phyloP scores from a whole-genome alignment of 2,797 vertebrate genomes.

The Artibeus lituratus region DNA sequence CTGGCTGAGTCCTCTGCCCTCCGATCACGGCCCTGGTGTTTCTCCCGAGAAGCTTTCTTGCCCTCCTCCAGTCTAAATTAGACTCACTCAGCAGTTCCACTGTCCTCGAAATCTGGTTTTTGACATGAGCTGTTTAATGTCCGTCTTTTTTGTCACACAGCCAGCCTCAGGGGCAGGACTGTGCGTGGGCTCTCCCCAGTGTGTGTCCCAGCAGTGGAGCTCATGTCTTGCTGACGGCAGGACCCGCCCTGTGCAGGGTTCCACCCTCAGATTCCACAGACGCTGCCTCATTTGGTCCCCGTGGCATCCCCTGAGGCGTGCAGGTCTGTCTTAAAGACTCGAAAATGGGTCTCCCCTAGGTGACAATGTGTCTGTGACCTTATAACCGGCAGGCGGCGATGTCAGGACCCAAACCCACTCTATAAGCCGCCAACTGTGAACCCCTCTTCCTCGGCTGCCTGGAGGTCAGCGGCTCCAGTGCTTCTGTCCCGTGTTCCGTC shows the following conservation, averaged over 20 bases:
- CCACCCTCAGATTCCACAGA: background rate
- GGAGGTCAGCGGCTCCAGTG: background rate
- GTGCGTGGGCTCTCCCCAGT: background rate
- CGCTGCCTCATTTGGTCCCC: background rate
- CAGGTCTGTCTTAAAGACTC: background rate
- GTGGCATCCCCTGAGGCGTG: background rate
- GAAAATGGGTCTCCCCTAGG: background rate
- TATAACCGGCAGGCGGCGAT: background rate
- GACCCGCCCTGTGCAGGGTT: background rate
- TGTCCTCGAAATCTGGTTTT: background rate
- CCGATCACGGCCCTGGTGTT: background rate
- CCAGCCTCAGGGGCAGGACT: background rate
- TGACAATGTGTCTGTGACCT: background rate
- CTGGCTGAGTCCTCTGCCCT: background rate
- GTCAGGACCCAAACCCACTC: background rate
- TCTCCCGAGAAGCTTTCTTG: background rate
- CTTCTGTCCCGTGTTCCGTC: background rate
- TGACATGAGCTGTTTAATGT: background rate
- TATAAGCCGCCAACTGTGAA: background rate
- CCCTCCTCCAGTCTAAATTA: background rate
- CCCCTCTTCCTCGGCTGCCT: background rate
- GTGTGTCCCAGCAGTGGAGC: background rate
- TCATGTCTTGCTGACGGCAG: background rate
- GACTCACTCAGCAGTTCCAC: background rate
- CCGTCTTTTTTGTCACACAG: background rate